Evolutionary conservation across 2,113 vertebrate genomes (phyloP), one percentile per base, ranked within the genome.

Genomic region (Hippoglossus stenolepis): DNA sequence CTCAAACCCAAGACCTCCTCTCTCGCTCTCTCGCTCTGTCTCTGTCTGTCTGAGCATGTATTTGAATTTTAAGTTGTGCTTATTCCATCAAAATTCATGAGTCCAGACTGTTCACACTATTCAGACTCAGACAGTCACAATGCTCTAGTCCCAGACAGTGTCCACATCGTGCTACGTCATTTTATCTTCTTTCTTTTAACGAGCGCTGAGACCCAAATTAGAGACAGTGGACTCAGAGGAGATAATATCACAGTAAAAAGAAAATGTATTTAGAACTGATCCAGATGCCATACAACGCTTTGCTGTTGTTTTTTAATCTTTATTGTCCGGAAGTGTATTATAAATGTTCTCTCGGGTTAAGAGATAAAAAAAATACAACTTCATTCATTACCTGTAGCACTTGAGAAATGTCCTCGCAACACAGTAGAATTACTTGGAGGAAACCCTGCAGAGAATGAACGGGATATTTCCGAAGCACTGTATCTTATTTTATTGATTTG

Each of bases 31-130:
- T 60, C n/a, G n/a, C 38, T 67, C 59, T 12, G 56, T 57, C 18
- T 57, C 18, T 73, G 66, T 63, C 70, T 73, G 68, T 78, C 71
- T 35, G 74, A 81, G 51, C 65, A 45, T 76, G 73, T 11, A 79
- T 88, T 83, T 88, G 79, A 79, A 88, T 88, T 81, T 79, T 69
- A 79, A 79, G 59, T 79, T 65, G 60, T 73, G 57, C 67, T 80
- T 77, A 75, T 67, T 59, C 49, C 75, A 88, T 78, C 85, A 84
- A 82, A 65, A 88, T 81, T 76, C 79, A 83, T 57, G 77, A 83
- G 40, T 73, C 59, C 21, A n/a, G 73, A 54, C 58, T 23, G 51
- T 70, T 70, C 77, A 53, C 71, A 43, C 68, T 47, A 73, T 73
- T 71, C 74, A 38, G 54, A 20, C 54, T 80, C 45, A 45, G 68